Conservation (phyloP, 2,797 vertebrate species). For the Gorsachius magnificus region DNA sequence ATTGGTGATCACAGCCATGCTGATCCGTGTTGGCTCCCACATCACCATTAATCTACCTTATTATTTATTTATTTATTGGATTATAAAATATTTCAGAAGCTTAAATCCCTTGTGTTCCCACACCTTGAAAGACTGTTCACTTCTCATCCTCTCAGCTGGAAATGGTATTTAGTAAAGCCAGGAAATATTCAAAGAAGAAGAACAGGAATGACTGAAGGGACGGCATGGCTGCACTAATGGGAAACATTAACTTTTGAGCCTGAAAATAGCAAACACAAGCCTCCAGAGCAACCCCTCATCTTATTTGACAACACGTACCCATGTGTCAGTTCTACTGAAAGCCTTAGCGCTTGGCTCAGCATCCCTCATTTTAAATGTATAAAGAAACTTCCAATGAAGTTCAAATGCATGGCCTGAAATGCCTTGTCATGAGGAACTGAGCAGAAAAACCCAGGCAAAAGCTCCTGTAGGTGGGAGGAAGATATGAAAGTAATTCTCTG, state of each 20-base stretch:
- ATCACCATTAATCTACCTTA: not conserved
- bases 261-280: not conserved
- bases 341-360: not conserved
- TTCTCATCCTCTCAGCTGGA: not conserved
- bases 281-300: not conserved
- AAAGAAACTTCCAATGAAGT: not conserved
- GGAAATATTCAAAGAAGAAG: not conserved
- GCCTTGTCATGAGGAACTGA: constrained; percentile 7
- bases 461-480: not conserved
- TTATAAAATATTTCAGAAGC: not conserved
- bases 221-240: not conserved
- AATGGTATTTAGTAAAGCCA: not conserved
- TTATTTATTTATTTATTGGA: not conserved
- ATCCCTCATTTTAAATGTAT: not conserved
- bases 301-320: not conserved
- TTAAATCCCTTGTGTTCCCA: not conserved
- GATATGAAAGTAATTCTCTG: constrained; percentile 25
- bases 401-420: not conserved
- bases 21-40: not conserved
- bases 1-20: not conserved
- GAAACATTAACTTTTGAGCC: not conserved
- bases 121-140: not conserved
- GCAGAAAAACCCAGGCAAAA: constrained; percentile 28
- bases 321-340: not conserved
- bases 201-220: not conserved